These are phyloP conservation scores for Caiman crocodilus DNA, from an alignment of 2,797 vertebrate genomes.

Conservation along the genomic window DNA sequence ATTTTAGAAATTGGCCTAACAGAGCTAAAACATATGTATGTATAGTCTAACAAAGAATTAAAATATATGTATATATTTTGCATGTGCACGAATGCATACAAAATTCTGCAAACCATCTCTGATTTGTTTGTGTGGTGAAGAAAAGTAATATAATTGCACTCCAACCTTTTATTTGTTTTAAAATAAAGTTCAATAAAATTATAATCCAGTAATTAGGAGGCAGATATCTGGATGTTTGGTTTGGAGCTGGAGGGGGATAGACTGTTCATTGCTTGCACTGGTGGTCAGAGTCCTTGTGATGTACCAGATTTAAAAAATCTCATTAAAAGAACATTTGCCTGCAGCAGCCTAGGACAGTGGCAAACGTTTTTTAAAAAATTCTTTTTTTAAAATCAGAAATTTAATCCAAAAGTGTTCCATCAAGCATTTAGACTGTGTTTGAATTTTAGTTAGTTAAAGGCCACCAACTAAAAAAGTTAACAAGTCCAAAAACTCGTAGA, in stretches of 20 bases:
- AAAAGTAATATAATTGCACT: neutral
- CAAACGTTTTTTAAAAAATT: neutral
- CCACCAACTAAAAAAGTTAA: neutral
- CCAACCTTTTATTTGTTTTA: slow-evolving; percentile 5
- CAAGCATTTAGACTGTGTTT: neutral
- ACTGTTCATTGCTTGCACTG: neutral
- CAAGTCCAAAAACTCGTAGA: neutral
- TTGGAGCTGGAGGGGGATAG: neutral
- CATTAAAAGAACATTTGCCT: neutral
- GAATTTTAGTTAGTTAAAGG: neutral
- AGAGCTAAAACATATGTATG: no score
- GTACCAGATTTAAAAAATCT: neutral
- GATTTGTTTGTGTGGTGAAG: neutral
- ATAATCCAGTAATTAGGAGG: slow-evolving; percentile 12
- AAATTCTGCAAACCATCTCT: neutral
- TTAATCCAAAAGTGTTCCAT: neutral
- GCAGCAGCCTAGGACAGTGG: neutral
- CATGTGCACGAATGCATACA: neutral
- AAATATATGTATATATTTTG: neutral
- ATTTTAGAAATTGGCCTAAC: no score
- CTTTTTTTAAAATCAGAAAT: neutral
- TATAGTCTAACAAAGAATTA: no score
- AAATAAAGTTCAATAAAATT: slow-evolving; percentile 16
- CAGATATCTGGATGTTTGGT: neutral
- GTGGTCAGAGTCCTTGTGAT: neutral